Percentiles rank a stretch among this genome's conserved stretches.
phyloP scores from a whole-genome alignment of 92 coral and sea anemone species.

The Umimayanthus chanpuru region DNA sequence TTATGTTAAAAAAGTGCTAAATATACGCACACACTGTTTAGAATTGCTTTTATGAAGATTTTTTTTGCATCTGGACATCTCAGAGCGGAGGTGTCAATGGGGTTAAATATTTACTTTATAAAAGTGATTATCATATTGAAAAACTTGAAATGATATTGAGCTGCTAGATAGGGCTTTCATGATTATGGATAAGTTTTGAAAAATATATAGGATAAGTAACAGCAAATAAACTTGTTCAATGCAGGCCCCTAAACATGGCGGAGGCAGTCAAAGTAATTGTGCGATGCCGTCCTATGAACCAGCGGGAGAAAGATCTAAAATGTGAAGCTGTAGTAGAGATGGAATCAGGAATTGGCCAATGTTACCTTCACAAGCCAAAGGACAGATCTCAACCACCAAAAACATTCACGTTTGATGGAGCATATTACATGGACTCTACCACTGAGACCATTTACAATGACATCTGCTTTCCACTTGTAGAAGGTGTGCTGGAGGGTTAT shows the following conservation, averaged over 20 bases:
- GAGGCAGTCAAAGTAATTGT: slow-evolving; percentile 99
- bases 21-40: too few relatives aligned
- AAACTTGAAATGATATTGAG: too few relatives aligned
- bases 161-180: too few relatives aligned
- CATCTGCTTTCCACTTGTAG: slow-evolving; percentile 93
- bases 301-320: slow-evolving; percentile 90
- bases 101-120: too few relatives aligned
- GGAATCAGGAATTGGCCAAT: slow-evolving; percentile 88
- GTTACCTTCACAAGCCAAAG: slow-evolving; percentile 86
- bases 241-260: slow-evolving; percentile 67
- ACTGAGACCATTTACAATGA: slow-evolving; percentile 96
- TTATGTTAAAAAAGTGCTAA: too few relatives aligned
- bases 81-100: too few relatives aligned
- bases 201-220: too few relatives aligned
- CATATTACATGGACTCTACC: slow-evolving; percentile 87
- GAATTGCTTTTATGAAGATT: too few relatives aligned
- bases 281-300: slow-evolving; percentile 96
- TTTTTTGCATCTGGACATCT: too few relatives aligned
- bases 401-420: slow-evolving; percentile 95
- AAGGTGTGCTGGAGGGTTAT: slow-evolving; percentile 96
- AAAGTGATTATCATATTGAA: too few relatives aligned
- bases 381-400: slow-evolving; percentile 89
- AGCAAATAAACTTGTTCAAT: background rate
- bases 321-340: slow-evolving; percentile 90
- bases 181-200: background rate